Conservation (phyloP, 2,797 vertebrate genomes). For the Mallotus villosus region DNA sequence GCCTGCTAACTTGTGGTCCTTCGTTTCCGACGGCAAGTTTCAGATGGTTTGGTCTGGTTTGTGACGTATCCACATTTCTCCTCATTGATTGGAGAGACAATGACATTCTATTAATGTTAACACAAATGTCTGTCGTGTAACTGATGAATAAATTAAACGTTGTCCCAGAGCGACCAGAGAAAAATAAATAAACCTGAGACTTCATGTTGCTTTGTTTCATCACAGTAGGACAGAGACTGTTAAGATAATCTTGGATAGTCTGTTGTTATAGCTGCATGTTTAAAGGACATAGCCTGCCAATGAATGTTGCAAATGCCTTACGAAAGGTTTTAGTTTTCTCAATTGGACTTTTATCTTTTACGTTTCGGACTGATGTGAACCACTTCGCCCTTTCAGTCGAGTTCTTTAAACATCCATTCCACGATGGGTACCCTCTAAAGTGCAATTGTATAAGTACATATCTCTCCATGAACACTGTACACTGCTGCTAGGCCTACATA, state of each 20-base stretch:
- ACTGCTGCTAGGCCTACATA: slow-evolving; percentile 84
- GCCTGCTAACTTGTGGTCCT: not conserved
- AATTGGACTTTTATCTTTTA: slow-evolving; percentile 65
- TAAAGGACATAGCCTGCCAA: slow-evolving; percentile 84
- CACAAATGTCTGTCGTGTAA: slow-evolving; percentile 41
- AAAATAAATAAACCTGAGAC: slow-evolving; percentile 24
- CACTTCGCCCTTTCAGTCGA: slow-evolving; percentile 72
- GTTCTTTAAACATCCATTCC: slow-evolving; percentile 75
- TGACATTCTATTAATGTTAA: slow-evolving; percentile 6
- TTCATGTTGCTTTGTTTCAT: slow-evolving; percentile 36
- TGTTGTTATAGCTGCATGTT: slow-evolving; percentile 83
- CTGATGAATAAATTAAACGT: slow-evolving; percentile 39
- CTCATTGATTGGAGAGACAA: slow-evolving; percentile 14
- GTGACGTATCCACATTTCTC: slow-evolving; percentile 23
- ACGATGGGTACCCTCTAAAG: slow-evolving; percentile 83
- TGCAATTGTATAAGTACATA: slow-evolving; percentile 89
- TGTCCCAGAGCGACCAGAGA: not conserved
- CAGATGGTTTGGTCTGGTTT: slow-evolving; percentile 33
- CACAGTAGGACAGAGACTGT: slow-evolving; percentile 29
- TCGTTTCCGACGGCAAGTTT: slow-evolving; percentile 7
- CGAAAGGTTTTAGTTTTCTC: slow-evolving; percentile 55
- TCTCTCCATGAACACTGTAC: slow-evolving; percentile 85
- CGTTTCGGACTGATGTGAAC: slow-evolving; percentile 66
- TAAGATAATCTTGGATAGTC: slow-evolving; percentile 35
- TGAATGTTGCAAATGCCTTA: slow-evolving; percentile 93